These are phyloP conservation scores for Grallaria varia DNA, from an alignment of 2,113 vertebrate genomes.

Conservation along the genomic window DNA sequence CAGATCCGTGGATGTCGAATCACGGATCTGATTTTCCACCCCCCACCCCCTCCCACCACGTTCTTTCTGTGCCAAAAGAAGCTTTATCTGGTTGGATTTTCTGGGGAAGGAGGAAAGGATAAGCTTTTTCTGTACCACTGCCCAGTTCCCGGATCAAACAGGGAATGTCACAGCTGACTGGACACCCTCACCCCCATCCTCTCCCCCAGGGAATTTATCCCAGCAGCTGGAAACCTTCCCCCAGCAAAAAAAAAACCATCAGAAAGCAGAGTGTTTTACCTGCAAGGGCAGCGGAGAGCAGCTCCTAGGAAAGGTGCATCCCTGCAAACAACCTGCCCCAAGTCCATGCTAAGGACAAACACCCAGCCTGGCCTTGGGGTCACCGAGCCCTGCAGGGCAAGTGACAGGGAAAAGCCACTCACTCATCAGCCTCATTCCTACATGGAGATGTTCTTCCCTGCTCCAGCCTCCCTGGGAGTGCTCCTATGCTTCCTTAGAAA, in stretches of 20 bases:
- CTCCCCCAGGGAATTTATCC: not conserved
- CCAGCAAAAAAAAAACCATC: accelerated
- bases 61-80: not conserved
- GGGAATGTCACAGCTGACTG: accelerated
- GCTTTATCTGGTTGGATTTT: not conserved
- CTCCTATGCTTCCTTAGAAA: not conserved
- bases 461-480: accelerated
- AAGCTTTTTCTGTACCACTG: not conserved
- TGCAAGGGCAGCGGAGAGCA: not conserved
- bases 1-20: not conserved
- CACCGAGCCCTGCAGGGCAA: accelerated
- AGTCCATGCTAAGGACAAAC: not conserved
- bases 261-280: not conserved
- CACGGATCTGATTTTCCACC: not conserved
- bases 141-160: not conserved
- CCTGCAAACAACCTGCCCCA: not conserved
- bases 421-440: accelerated
- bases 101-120: not conserved
- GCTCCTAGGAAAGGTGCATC: not conserved
- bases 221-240: not conserved
- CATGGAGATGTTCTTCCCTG: not conserved
- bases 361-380: accelerated
- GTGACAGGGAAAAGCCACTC: accelerated
- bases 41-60: not conserved
- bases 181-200: not conserved